Evolutionary conservation across 1,140 invertebrate genomes (phyloP).

Genomic region (Diachasma alloeum): DNA sequence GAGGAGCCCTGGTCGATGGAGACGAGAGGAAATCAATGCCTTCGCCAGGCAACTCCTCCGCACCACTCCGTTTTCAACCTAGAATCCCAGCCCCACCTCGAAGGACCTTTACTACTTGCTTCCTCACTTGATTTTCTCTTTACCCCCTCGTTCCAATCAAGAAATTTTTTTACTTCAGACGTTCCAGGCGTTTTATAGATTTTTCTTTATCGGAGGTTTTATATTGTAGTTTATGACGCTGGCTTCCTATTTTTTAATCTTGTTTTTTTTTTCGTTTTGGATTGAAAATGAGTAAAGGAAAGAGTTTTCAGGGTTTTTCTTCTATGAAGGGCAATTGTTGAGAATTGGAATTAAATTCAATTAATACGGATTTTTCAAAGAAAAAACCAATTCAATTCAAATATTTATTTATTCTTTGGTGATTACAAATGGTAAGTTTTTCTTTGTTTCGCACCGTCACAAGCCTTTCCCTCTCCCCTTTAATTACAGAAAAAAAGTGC

Average conservation of each 20-base stretch:
- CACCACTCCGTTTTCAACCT: slow-evolving; percentile 44
- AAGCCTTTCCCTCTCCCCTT: too few relatives aligned
- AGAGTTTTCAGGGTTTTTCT: too few relatives aligned
- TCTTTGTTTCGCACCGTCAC: too few relatives aligned
- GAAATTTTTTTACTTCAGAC: background rate
- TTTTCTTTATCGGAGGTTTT: background rate
- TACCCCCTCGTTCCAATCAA: slow-evolving; percentile 4
- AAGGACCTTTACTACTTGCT: slow-evolving; percentile 33
- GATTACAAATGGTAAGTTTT: too few relatives aligned
- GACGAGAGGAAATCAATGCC: slow-evolving; percentile 66
- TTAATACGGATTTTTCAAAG: too few relatives aligned
- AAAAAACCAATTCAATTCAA: too few relatives aligned
- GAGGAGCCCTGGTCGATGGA: slow-evolving; percentile 54
- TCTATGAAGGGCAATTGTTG: too few relatives aligned
- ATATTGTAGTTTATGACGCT: background rate
- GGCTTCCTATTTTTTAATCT: background rate
- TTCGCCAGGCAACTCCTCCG: slow-evolving; percentile 48
- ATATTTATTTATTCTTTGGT: too few relatives aligned
- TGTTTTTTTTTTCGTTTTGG: background rate
- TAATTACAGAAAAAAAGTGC: too few relatives aligned
- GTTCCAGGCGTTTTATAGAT: background rate
- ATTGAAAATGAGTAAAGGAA: too few relatives aligned
- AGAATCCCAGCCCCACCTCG: slow-evolving; percentile 27
- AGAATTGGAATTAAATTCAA: too few relatives aligned
- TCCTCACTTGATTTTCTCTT: slow-evolving; percentile 21